Evolutionary conservation across 2,797 vertebrate species (phyloP).

Genomic region (Epinephelus malabaricus): DNA sequence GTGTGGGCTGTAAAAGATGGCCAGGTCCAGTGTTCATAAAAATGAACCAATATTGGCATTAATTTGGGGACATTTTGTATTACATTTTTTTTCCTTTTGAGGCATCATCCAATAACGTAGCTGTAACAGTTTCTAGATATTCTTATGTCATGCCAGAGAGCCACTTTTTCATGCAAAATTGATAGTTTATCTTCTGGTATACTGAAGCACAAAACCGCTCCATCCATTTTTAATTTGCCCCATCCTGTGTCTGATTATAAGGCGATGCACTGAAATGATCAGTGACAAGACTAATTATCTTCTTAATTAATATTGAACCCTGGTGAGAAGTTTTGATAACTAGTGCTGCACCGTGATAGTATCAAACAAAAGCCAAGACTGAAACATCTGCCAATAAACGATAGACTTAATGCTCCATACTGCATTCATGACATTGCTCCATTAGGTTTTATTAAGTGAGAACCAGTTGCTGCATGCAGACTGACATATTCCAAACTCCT

Average conservation of each 20-base stretch:
- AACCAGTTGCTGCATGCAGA: neutral
- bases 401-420: neutral
- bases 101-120: constrained; percentile 33
- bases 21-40: constrained; percentile 53
- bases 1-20: constrained; percentile 70
- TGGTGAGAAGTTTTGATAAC: neutral
- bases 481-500: neutral
- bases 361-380: neutral
- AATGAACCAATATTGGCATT: constrained; percentile 59
- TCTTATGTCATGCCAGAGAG: constrained; percentile 26
- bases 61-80: constrained; percentile 67
- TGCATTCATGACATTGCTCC: neutral
- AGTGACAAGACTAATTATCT: neutral
- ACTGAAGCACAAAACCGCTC: neutral
- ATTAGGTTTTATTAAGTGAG: constrained; percentile 1
- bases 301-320: constrained; percentile 10
- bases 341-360: neutral
- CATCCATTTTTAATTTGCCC: constrained; percentile 11
- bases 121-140: constrained; percentile 27
- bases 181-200: neutral
- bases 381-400: neutral
- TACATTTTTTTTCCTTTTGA: constrained; percentile 26
- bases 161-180: constrained; percentile 1
- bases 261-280: neutral
- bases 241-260: constrained; percentile 21